A percentile compares a stretch with the other conserved stretches of the same genome.
Evolutionary conservation across 2,797 vertebrate genomes (phyloP).

Genomic region (Clamator glandarius): DNA sequence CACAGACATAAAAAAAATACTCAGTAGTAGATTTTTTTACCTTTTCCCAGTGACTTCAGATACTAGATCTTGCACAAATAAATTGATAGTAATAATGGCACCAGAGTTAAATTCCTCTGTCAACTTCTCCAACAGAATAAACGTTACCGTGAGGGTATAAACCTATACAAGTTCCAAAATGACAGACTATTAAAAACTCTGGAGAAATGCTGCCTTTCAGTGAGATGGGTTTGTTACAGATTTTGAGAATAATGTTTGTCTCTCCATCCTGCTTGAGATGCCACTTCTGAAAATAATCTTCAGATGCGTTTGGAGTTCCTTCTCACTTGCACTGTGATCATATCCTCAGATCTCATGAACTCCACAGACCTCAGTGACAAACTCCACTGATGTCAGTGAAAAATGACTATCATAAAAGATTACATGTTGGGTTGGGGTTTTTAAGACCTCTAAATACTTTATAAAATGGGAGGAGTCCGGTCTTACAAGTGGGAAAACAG

Average conservation of each 20-base stretch:
- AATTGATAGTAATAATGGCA: slow-evolving; percentile 29
- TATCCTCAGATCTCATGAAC: not conserved
- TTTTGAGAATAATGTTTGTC: not conserved
- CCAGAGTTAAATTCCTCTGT: not conserved
- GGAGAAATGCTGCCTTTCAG: not conserved
- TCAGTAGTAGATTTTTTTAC: not conserved
- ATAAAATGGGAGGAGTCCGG: not conserved
- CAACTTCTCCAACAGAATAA: not conserved
- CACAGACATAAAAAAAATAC: slow-evolving; percentile 19
- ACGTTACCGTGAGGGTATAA: not conserved
- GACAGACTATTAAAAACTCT: not conserved
- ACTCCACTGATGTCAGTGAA: not conserved
- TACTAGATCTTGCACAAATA: not conserved
- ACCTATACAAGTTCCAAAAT: not conserved
- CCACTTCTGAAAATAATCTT: not conserved
- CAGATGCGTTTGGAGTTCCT: not conserved
- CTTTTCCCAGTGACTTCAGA: slow-evolving; percentile 17
- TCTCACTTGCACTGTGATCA: not conserved
- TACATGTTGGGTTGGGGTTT: not conserved
- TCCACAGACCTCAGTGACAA: not conserved
- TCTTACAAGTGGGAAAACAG: not conserved
- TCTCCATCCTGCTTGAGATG: not conserved
- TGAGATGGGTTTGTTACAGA: not conserved
- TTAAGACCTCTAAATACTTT: not conserved
- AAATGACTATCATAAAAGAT: not conserved